Conservation (phyloP, 2,113 vertebrate genomes). For the Polypterus senegalus region DNA sequence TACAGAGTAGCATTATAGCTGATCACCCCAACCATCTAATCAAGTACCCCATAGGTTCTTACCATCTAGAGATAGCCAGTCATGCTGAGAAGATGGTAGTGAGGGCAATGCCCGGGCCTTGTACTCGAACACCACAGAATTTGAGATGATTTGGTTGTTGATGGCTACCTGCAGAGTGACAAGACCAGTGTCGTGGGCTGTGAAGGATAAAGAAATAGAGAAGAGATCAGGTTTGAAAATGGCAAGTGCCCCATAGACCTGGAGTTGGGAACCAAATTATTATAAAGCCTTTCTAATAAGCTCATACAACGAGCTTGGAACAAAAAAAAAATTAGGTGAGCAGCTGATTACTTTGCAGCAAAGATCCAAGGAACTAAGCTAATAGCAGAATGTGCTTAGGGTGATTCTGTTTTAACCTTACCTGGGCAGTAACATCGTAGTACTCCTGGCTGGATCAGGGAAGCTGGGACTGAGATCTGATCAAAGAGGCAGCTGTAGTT, state of each 20-base stretch:
- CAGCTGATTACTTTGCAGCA: no score
- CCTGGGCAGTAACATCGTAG: slow-evolving; percentile 97
- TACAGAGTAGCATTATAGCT: background rate
- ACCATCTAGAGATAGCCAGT: slow-evolving; percentile 97
- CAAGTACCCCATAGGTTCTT: slow-evolving; percentile 27
- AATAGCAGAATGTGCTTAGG: background rate
- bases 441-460: slow-evolving; percentile 91
- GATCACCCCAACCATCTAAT: background rate
- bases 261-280: no score
- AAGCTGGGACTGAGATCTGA: slow-evolving; percentile 94
- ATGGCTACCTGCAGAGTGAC: slow-evolving; percentile 96
- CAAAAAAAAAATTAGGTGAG: no score
- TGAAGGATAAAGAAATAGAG: slow-evolving; percentile 20
- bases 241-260: background rate
- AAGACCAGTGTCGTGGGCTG: slow-evolving; percentile 94
- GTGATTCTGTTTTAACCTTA: slow-evolving; percentile 21
- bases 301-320: no score
- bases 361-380: background rate
- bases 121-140: slow-evolving; percentile 96
- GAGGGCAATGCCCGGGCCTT: slow-evolving; percentile 92
- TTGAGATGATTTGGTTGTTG: slow-evolving; percentile 98
- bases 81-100: slow-evolving; percentile 93
- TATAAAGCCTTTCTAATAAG: no score
- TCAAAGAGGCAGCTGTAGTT: slow-evolving; percentile 97
- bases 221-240: slow-evolving; percentile 17